Evolutionary conservation across 2,888 invertebrate genomes (phyloP), one percentile per base, ranked within the genome.

Genomic region (Cheilosia vulpina): DNA sequence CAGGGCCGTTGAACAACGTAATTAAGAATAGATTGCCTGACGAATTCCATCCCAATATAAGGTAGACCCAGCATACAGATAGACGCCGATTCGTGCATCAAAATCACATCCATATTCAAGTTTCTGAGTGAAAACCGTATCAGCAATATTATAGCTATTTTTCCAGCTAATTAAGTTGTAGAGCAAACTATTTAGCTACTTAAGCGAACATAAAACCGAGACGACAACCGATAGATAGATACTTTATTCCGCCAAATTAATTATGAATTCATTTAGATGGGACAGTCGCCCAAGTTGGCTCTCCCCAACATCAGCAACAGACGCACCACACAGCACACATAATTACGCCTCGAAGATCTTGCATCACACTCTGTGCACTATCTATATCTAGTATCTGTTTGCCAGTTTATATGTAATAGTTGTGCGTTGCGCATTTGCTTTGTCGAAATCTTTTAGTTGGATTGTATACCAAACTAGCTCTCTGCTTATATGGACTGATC

Each of bases 201-300:
- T 75, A 55, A 43, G 38, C 52, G 52, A 75, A 53, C 19, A 45
- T 47, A 52, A 63, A 50, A 65, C 58, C 11, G 6, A 27, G 43
- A 38, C 60, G 73, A 84, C 75, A 57, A 75, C 79, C 79, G 47
- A 73, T 68, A 52, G 69, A 47, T 47, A 3, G 21, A 84, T 75
- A 80, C 19, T 75, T 77, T 76, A 77, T 85, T 81, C 81, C 81
- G 81, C 81, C 62, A 72, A 85, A 85, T 81, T 85, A 85, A 85
- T 85, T 85, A 71, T 85, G 85, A 85, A 81, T 85, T 85, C 81
- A 50, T 72, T 85, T 58, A 66, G 62, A 81, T 76, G 66, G 21
- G 38, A 65, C 58, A 38, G 65, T 71, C 69, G 34, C 58, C 71
- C 82, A 43, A 60, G 52, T 31, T 15, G 19, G 34, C 24, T 47